A percentile compares a stretch with the other conserved stretches of the same genome.
Evolutionary conservation across 2,888 invertebrate species (phyloP).

Genomic region (Mamestra brassicae): DNA sequence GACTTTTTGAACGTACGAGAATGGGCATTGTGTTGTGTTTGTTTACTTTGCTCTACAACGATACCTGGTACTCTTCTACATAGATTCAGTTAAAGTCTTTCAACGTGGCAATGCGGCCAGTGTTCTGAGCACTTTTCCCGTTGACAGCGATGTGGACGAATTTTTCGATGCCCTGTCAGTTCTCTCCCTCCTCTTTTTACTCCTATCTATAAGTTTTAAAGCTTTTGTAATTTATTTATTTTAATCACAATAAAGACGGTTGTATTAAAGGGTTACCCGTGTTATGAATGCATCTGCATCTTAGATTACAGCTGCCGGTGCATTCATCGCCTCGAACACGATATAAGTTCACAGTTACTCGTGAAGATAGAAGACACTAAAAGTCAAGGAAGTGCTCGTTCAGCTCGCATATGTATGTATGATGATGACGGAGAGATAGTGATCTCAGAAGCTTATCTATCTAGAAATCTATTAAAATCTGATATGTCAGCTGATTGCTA

Average conservation of each 20-base stretch:
- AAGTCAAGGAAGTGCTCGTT: conserved; percentile 12
- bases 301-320: neutral
- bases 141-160: too few relatives aligned
- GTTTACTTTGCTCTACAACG: too few relatives aligned
- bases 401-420: neutral
- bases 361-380: conserved; percentile 1
- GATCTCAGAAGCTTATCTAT: conserved; percentile 28
- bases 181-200: too few relatives aligned
- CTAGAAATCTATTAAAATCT: conserved; percentile 19
- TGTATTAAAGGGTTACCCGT: neutral
- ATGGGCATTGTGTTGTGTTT: too few relatives aligned
- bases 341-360: neutral
- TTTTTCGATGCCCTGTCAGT: too few relatives aligned
- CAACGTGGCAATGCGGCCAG: too few relatives aligned
- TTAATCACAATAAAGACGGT: too few relatives aligned
- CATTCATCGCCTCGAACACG: neutral
- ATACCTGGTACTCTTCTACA: neutral
- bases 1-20: too few relatives aligned
- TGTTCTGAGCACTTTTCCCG: too few relatives aligned
- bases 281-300: neutral
- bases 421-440: conserved; percentile 6
- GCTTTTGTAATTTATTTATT: too few relatives aligned
- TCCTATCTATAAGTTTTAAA: too few relatives aligned
- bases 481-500: conserved; percentile 18
- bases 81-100: neutral